phyloP scores from a whole-genome alignment of 2,113 vertebrate genomes.

The Peromyscus californicus region DNA sequence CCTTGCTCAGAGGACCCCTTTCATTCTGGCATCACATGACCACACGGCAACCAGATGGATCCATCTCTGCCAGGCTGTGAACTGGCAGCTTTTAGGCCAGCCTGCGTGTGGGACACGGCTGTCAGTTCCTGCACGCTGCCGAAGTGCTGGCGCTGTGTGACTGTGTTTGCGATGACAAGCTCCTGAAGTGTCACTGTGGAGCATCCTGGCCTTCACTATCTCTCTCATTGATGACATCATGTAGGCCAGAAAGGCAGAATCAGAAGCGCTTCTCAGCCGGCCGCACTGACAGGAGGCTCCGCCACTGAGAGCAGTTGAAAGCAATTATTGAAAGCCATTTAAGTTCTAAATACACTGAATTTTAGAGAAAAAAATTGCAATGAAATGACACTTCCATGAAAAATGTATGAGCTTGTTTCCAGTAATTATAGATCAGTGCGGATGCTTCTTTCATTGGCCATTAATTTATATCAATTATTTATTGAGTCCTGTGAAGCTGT shows the following conservation, averaged over 20 bases:
- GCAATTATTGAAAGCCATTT: slow-evolving; percentile 76
- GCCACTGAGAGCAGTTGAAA: slow-evolving; percentile 48
- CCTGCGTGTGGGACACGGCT: no score
- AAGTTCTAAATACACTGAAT: slow-evolving; percentile 72
- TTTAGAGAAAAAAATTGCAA: slow-evolving; percentile 73
- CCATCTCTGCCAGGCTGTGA: fast-evolving
- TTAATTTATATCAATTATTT: slow-evolving; percentile 85
- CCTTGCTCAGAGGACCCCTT: not conserved
- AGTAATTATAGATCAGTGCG: slow-evolving; percentile 81
- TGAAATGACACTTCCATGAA: slow-evolving; percentile 78
- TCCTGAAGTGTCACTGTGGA: fast-evolving
- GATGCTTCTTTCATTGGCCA: slow-evolving; percentile 81
- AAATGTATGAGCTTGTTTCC: slow-evolving; percentile 85
- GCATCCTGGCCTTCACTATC: not conserved
- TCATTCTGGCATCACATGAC: not conserved
- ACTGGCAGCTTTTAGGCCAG: not conserved
- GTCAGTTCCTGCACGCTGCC: not conserved
- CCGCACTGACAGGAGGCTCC: not conserved
- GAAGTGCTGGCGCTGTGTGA: not conserved
- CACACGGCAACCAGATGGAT: not conserved
- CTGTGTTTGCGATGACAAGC: fast-evolving
- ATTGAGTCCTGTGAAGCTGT: slow-evolving; percentile 71
- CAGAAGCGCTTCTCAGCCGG: not conserved
- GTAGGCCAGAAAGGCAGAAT: not conserved
- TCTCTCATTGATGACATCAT: not conserved